Conservation (phyloP, 2,113 vertebrate genomes). For the Hypanus sabinus region DNA sequence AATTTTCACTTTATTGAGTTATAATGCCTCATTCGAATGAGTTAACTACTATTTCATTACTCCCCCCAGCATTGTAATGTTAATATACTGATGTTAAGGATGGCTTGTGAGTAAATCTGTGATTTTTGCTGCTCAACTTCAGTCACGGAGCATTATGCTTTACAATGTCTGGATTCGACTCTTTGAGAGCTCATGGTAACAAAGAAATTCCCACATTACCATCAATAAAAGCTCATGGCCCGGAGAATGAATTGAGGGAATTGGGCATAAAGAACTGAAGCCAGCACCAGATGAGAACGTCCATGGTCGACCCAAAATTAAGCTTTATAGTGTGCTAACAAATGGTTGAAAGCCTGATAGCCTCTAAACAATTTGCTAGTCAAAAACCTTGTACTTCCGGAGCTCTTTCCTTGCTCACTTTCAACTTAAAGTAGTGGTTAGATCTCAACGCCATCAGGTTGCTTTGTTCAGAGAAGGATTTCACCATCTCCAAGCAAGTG, state of each 20-base stretch:
- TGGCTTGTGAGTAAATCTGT: background rate
- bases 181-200: background rate
- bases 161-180: background rate
- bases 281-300: background rate
- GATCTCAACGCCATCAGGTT: background rate
- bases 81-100: conserved; percentile 21
- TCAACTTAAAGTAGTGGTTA: background rate
- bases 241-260: background rate
- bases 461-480: background rate
- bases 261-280: background rate
- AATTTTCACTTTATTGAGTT: conserved; percentile 33
- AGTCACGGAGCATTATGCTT: background rate
- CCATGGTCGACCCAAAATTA: background rate
- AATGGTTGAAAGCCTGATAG: background rate
- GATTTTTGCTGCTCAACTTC: background rate
- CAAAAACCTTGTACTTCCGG: background rate
- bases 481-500: background rate
- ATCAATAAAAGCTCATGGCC: background rate
- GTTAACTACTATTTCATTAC: conserved; percentile 22
- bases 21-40: background rate
- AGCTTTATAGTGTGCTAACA: background rate
- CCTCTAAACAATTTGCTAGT: background rate
- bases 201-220: background rate
- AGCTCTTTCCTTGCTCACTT: background rate
- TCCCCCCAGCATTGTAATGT: conserved; percentile 28